These are phyloP conservation scores for Sorex araneus DNA, from an alignment of 2,113 vertebrate species.

Conservation along the genomic window DNA sequence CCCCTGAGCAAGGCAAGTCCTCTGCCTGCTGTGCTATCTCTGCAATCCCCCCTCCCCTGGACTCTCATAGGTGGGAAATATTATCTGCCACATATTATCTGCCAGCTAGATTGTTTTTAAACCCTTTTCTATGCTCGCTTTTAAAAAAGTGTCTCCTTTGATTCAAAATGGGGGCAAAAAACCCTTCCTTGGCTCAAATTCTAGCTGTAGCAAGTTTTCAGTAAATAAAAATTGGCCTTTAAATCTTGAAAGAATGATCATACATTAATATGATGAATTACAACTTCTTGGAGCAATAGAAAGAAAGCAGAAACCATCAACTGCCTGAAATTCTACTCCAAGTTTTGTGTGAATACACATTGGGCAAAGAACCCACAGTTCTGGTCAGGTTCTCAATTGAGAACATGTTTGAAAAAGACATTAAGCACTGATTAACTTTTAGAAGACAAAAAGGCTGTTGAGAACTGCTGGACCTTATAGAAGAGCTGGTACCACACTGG, in stretches of 20 bases:
- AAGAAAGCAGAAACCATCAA: neutral
- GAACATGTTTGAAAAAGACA: neutral
- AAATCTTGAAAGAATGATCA: constrained; percentile 28
- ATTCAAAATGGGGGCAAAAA: neutral
- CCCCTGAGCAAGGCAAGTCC: no score
- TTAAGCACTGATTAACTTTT: constrained; percentile 20
- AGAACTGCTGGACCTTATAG: neutral
- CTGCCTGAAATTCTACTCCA: neutral
- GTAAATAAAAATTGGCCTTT: constrained; percentile 38
- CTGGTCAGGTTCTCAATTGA: constrained; percentile 7
- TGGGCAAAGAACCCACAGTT: neutral
- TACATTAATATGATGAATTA: neutral
- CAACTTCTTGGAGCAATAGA: neutral
- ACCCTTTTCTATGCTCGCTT: neutral
- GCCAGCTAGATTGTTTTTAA: neutral
- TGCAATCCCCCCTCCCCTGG: no score
- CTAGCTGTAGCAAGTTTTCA: constrained; percentile 34
- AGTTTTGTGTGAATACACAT: neutral
- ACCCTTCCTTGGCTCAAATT: neutral
- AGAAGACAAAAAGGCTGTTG: constrained; percentile 11
- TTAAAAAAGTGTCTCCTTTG: neutral
- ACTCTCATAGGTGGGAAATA: neutral
- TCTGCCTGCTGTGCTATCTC: no score
- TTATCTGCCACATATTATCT: constrained; percentile 15
- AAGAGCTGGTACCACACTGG: constrained; percentile 9